Evolutionary conservation across 2,888 invertebrate genomes (phyloP).

Genomic region (Caenorhabditis sp.): DNA sequence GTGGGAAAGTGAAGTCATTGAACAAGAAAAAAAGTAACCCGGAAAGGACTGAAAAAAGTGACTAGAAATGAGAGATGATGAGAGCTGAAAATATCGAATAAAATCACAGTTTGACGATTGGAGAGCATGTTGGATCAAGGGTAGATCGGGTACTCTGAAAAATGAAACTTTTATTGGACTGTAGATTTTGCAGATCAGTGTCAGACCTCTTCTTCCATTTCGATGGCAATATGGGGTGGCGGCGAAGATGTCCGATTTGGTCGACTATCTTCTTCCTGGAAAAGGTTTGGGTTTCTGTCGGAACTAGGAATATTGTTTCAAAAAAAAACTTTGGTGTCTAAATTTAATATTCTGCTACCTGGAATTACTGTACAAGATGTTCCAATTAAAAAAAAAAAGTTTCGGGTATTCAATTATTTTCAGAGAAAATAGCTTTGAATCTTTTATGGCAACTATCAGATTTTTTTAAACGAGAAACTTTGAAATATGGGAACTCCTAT

Average conservation of each 20-base stretch:
- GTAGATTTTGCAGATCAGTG: neutral
- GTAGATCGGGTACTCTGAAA: slow-evolving; percentile 2
- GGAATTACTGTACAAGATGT: too few species aligned
- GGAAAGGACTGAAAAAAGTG: neutral
- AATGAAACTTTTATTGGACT: neutral
- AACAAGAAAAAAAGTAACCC: neutral
- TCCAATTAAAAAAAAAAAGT: too few species aligned
- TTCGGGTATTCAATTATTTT: too few species aligned
- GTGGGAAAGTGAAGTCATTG: neutral
- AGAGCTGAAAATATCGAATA: neutral
- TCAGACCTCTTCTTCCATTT: slow-evolving; percentile 18
- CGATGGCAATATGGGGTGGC: slow-evolving; percentile 20
- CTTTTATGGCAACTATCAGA: too few species aligned
- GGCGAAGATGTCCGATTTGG: slow-evolving; percentile 16
- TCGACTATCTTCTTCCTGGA: slow-evolving; percentile 11
- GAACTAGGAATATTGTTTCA: too few species aligned
- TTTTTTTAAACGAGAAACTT: too few species aligned
- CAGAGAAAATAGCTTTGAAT: too few species aligned
- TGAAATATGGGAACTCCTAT: too few species aligned
- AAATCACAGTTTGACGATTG: neutral
- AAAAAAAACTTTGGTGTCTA: too few species aligned
- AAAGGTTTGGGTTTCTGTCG: neutral
- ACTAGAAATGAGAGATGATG: neutral
- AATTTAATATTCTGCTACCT: too few species aligned
- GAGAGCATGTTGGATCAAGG: neutral